phyloP scores from a whole-genome alignment of 92 coral and sea anemone genomes.

The Nematostella vectensis region DNA sequence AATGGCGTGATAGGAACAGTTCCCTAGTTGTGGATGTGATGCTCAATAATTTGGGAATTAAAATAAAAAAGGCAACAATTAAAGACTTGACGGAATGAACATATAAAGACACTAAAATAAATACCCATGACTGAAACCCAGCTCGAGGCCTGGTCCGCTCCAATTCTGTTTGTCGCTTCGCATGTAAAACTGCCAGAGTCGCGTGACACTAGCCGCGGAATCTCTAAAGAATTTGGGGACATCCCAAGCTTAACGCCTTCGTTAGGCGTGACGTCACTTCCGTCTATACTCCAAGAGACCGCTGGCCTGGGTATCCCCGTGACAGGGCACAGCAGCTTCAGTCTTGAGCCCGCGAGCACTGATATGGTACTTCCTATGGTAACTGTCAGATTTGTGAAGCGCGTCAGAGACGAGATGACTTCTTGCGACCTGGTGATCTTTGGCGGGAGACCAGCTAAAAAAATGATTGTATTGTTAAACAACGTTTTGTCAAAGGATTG shows the following conservation, averaged over 20 bases:
- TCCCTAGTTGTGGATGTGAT: no score
- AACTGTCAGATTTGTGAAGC: conserved; percentile 14
- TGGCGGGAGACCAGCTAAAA: conserved; percentile 28
- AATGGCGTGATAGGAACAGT: no score
- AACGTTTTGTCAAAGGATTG: neutral
- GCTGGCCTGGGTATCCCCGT: conserved; percentile 57
- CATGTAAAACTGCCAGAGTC: conserved; percentile 68
- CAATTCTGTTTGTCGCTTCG: conserved; percentile 38
- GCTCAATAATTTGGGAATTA: no score
- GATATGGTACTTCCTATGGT: conserved; percentile 23
- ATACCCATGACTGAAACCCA: conserved; percentile 39
- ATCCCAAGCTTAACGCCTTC: conserved; percentile 10
- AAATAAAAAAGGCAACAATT: no score
- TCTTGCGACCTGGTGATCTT: conserved; percentile 18
- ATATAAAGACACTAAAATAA: no score
- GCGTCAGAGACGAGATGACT: conserved; percentile 10
- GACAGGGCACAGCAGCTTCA: conserved; percentile 41
- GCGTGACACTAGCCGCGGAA: conserved; percentile 17
- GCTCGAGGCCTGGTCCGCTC: conserved; percentile 27
- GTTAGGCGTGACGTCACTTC: conserved; percentile 2
- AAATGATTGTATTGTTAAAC: no score
- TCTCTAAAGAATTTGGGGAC: conserved; percentile 22
- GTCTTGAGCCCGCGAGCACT: conserved; percentile 22
- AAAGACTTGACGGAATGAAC: no score
- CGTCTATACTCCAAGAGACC: conserved; percentile 40